A percentile compares a stretch with the other conserved stretches of the same genome.
Evolutionary conservation across 2,888 invertebrate genomes (phyloP).

Genomic region (Phortica okadai): DNA sequence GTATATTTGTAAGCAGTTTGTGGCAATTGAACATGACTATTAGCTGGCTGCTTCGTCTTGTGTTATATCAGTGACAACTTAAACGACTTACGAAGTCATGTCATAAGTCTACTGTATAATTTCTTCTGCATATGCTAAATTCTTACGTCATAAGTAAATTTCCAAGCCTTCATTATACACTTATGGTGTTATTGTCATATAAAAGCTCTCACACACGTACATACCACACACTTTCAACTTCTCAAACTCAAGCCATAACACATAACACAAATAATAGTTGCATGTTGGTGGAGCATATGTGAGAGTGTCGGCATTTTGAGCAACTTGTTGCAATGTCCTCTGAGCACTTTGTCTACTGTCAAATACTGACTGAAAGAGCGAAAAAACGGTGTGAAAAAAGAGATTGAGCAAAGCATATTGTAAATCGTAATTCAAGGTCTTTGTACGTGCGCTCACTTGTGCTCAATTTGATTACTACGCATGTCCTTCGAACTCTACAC

Average conservation of each 20-base stretch:
- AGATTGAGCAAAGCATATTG: not conserved
- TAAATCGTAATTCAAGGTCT: not conserved
- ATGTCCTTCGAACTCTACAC: constrained; percentile 16
- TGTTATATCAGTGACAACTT: too few relatives aligned
- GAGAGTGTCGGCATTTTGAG: constrained; percentile 24
- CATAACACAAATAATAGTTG: not conserved
- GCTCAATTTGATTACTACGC: not conserved
- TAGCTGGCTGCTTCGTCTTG: too few relatives aligned
- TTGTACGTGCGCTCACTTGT: not conserved
- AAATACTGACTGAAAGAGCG: not conserved
- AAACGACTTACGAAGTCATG: too few relatives aligned
- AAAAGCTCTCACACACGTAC: not conserved
- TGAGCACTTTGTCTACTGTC: not conserved
- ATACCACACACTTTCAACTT: not conserved
- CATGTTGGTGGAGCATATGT: not conserved
- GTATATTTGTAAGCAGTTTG: not conserved
- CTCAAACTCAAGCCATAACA: not conserved
- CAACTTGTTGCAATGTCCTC: constrained; percentile 63
- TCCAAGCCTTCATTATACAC: not conserved
- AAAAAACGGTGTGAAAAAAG: not conserved
- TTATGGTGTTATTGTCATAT: not conserved
- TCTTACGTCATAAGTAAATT: not conserved
- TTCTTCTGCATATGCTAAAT: not conserved
- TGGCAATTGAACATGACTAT: not conserved
- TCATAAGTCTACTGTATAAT: too few relatives aligned